Conservation (phyloP, 2,797 vertebrate species). For the Coregonus sp. region DNA sequence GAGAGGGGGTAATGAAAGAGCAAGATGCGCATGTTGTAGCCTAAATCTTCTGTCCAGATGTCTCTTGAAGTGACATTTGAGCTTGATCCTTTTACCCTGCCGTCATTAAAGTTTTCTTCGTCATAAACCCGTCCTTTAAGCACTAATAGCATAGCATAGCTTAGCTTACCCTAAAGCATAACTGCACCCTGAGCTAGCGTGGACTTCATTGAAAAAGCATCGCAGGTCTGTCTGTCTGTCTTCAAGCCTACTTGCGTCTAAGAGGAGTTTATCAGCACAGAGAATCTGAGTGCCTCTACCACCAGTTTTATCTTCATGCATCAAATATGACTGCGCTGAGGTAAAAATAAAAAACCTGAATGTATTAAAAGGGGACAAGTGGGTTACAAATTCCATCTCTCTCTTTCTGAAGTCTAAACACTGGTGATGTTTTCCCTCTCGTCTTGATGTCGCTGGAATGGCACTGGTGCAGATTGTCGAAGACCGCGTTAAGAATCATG, state of each 20-base stretch:
- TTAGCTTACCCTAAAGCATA: background rate
- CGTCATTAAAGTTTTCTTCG: background rate
- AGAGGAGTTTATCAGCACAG: background rate
- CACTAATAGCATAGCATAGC: background rate
- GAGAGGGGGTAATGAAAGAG: background rate
- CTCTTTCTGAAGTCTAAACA: background rate
- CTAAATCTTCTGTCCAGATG: background rate
- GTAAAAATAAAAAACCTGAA: conserved; percentile 5
- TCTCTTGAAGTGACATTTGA: background rate
- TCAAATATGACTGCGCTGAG: conserved; percentile 30
- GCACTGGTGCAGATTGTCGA: conserved; percentile 1
- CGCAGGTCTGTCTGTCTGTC: background rate
- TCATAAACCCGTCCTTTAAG: background rate
- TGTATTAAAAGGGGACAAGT: conserved; percentile 13
- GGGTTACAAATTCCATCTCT: conserved; percentile 17
- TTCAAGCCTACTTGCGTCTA: background rate
- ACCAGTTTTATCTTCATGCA: conserved; percentile 31
- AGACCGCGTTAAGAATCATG: conserved; percentile 2
- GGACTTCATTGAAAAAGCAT: background rate
- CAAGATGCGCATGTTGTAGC: background rate
- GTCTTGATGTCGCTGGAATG: conserved; percentile 11
- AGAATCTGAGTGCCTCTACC: background rate
- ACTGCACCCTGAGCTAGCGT: background rate
- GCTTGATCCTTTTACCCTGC: background rate
- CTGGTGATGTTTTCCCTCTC: background rate